These are phyloP conservation scores for Hipposideros armiger DNA, from an alignment of 2,113 vertebrate species.

Conservation along the genomic window DNA sequence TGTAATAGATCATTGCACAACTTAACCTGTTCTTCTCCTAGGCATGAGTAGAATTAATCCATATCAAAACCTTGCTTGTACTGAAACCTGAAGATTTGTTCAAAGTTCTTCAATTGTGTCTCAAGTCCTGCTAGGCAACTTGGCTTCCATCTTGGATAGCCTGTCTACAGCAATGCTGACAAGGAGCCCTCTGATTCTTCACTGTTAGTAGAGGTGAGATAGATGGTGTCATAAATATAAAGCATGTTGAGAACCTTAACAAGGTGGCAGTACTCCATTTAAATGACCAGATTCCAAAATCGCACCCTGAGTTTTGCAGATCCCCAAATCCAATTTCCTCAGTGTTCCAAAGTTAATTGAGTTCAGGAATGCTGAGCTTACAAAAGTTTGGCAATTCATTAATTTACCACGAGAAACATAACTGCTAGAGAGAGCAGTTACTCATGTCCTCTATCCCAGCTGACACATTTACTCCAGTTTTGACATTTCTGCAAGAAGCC, in stretches of 20 bases:
- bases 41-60: neutral
- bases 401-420: slow-evolving; percentile 46
- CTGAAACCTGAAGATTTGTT: neutral
- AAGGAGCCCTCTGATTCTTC: neutral
- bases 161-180: neutral
- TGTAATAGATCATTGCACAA: neutral
- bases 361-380: slow-evolving; percentile 55
- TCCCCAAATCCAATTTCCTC: neutral
- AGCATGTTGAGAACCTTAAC: neutral
- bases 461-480: neutral
- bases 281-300: neutral
- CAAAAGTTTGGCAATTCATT: slow-evolving; percentile 53
- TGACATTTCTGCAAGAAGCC: slow-evolving; percentile 13
- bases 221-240: neutral
- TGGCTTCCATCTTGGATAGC: neutral
- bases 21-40: neutral
- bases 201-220: neutral
- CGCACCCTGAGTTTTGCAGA: neutral
- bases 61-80: neutral
- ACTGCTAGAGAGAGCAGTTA: neutral
- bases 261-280: neutral
- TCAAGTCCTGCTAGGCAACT: neutral
- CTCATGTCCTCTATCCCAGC: neutral
- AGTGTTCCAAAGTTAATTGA: neutral
- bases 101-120: neutral